Evolutionary conservation across 2,888 invertebrate species (phyloP).

Genomic region (Drosophila subquinaria): DNA sequence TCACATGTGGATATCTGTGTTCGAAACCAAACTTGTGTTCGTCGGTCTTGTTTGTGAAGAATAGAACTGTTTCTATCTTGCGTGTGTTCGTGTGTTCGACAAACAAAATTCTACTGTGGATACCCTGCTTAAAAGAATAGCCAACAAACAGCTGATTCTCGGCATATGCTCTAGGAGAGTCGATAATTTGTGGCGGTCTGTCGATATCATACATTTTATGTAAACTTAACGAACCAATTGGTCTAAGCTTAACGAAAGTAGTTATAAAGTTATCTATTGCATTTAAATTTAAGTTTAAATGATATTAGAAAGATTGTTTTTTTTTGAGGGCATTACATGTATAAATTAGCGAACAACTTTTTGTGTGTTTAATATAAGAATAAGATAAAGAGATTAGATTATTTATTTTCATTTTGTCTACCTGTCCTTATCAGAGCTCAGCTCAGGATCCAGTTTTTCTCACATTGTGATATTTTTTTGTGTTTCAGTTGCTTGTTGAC

Average conservation of each 20-base stretch:
- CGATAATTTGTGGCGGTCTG: neutral
- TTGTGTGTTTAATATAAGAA: neutral
- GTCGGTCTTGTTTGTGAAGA: no score
- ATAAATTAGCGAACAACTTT: neutral
- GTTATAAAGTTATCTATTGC: neutral
- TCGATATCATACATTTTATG: conserved; percentile 2
- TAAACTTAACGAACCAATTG: conserved; percentile 11
- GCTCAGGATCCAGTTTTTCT: neutral
- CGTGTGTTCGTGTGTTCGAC: no score
- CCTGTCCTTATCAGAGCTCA: no score
- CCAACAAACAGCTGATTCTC: no score
- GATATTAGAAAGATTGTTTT: neutral
- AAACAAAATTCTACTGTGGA: no score
- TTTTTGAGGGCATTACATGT: no score
- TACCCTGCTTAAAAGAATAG: no score
- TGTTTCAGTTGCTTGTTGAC: conserved; percentile 37
- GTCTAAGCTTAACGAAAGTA: conserved; percentile 20
- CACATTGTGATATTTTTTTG: conserved; percentile 1
- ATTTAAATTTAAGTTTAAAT: conserved; percentile 1
- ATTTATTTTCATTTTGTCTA: neutral
- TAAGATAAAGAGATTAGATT: neutral
- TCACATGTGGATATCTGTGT: no score
- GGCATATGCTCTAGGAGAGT: neutral
- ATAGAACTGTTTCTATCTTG: no score
- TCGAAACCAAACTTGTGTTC: no score